Percentiles rank a stretch among this genome's conserved stretches.
Evolutionary conservation across 2,113 vertebrate species (phyloP).

Genomic region (Sinocyclocheilus anophthalmus): DNA sequence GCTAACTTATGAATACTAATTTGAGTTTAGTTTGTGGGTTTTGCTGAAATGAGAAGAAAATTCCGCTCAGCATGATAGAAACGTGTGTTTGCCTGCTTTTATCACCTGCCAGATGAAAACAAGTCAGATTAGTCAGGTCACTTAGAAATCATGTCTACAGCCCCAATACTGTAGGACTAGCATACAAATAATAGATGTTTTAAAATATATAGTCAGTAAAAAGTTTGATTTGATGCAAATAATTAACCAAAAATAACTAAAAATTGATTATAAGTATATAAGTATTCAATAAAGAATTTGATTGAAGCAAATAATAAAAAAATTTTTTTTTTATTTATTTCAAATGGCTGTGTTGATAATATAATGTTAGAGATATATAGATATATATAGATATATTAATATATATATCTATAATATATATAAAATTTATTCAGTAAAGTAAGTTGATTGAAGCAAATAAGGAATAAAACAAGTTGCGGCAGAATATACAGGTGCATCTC

Average conservation of each 20-base stretch:
- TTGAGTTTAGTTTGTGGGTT: not conserved
- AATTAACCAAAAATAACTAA: not conserved
- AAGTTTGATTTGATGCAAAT: not conserved
- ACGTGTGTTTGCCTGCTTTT: not conserved
- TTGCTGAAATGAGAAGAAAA: not conserved
- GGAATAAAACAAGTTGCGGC: too few species aligned
- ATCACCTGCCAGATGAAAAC: not conserved
- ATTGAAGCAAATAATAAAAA: too few species aligned
- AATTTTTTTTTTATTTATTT: too few species aligned
- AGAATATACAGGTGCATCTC: too few species aligned
- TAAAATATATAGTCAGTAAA: not conserved
- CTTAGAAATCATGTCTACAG: not conserved
- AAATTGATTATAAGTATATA: not conserved
- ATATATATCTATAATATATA: too few species aligned
- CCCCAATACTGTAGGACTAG: not conserved
- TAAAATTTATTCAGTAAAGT: too few species aligned
- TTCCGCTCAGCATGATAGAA: not conserved
- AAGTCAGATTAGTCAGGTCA: not conserved
- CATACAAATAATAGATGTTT: not conserved
- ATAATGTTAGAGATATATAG: too few species aligned
- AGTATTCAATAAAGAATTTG: too few species aligned
- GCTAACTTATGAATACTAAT: constrained; percentile 1
- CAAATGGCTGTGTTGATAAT: too few species aligned
- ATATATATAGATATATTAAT: too few species aligned
- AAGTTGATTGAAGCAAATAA: too few species aligned